Conservation (phyloP, 64 coral and sea anemone genomes). For the Pocillopora damicornis region DNA sequence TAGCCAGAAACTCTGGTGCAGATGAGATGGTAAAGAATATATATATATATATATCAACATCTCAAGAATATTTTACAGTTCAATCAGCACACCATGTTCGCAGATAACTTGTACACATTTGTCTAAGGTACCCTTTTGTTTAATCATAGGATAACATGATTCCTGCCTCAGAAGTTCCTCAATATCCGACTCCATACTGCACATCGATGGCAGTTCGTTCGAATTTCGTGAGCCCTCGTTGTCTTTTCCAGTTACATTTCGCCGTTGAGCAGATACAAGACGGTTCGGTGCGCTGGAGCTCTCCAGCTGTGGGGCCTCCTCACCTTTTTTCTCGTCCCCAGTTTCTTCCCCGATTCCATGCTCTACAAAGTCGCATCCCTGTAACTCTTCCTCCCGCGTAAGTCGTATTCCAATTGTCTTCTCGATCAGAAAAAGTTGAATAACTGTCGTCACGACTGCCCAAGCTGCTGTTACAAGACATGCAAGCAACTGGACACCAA, state of each 20-base stretch:
- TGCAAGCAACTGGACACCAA: slow-evolving; percentile 72
- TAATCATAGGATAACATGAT: background rate
- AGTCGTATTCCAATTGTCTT: slow-evolving; percentile 63
- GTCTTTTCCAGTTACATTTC: background rate
- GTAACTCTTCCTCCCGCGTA: slow-evolving; percentile 48
- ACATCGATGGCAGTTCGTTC: background rate
- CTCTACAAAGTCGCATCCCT: slow-evolving; percentile 71
- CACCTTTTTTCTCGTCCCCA: background rate
- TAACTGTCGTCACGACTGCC: slow-evolving; percentile 46
- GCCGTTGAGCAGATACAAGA: background rate
- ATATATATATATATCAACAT: too few species aligned
- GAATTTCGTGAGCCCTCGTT: background rate
- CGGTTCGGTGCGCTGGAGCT: background rate
- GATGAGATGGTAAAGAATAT: too few species aligned
- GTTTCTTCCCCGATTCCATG: slow-evolving; percentile 54
- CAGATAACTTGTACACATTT: background rate
- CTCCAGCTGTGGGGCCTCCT: background rate
- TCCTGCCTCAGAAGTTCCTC: background rate
- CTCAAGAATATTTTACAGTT: background rate
- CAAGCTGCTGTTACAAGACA: slow-evolving; percentile 30
- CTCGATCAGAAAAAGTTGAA: slow-evolving; percentile 53
- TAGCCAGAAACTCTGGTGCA: too few species aligned
- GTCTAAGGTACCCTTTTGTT: background rate
- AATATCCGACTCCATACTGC: background rate
- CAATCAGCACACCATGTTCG: background rate